Evolutionary conservation across 2,113 vertebrate genomes (phyloP).

Genomic region (Rhabdornis inornatus): DNA sequence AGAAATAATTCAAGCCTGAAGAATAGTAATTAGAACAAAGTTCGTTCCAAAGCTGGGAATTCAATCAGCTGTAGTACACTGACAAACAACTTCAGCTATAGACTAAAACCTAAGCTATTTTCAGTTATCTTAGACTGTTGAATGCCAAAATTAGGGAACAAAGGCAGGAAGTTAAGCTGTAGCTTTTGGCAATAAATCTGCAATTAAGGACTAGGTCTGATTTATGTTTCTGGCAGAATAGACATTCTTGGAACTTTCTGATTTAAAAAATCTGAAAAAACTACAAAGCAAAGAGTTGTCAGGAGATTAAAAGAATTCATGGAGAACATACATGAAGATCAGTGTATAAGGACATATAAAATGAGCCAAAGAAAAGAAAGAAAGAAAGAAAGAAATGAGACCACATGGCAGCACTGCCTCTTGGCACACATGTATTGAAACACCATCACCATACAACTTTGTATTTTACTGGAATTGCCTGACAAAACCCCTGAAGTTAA

Average conservation of each 20-base stretch:
- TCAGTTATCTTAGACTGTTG: neutral
- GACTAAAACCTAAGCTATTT: slow-evolving; percentile 36
- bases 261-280: slow-evolving; percentile 27
- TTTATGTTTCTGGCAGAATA: slow-evolving; percentile 22
- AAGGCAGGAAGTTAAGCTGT: slow-evolving; percentile 61
- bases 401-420: neutral
- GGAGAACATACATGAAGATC: neutral
- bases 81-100: slow-evolving; percentile 32
- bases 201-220: slow-evolving; percentile 45
- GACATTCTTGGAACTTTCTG: slow-evolving; percentile 20
- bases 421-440: neutral
- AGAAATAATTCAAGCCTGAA: neutral
- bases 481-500: neutral
- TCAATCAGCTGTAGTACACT: neutral
- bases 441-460: neutral
- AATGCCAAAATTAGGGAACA: slow-evolving; percentile 57
- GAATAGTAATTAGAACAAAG: neutral
- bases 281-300: neutral
- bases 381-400: neutral
- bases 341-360: neutral
- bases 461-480: neutral
- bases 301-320: neutral
- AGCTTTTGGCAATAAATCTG: slow-evolving; percentile 62
- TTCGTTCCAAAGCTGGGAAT: neutral
- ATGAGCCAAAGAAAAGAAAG: neutral